Percentiles rank a stretch among this genome's conserved stretches.
Evolutionary conservation across 1,140 invertebrate species (phyloP).

Genomic region (Tetragnatha versicolor): DNA sequence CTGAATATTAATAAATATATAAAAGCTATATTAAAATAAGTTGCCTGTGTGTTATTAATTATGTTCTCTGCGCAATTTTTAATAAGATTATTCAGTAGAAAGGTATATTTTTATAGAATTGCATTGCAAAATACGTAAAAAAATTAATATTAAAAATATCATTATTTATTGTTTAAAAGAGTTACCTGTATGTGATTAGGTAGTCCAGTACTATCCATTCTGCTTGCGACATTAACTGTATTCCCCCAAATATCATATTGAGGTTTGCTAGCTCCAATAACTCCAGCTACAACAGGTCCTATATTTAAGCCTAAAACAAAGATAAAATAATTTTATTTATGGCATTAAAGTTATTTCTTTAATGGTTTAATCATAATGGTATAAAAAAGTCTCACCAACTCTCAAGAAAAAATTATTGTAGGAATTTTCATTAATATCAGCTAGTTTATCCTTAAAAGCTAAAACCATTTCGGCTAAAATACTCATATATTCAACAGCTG

Average conservation of each 20-base stretch:
- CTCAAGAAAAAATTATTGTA: constrained; percentile 96
- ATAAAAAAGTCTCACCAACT: constrained; percentile 73
- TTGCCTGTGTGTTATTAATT: too few species aligned
- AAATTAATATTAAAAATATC: not conserved
- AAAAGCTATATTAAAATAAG: too few species aligned
- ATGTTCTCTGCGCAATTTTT: too few species aligned
- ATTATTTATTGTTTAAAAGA: not conserved
- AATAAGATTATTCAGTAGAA: too few species aligned
- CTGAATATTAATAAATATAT: too few species aligned
- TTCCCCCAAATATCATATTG: constrained; percentile 98
- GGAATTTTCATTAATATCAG: constrained; percentile 92
- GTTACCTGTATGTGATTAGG: constrained; percentile 80
- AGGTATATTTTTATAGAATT: too few species aligned
- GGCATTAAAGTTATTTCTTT: not conserved
- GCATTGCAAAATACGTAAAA: not conserved
- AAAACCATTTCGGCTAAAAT: constrained; percentile 70
- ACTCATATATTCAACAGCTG: constrained; percentile 50
- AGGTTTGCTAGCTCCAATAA: constrained; percentile 91
- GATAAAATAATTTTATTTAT: not conserved
- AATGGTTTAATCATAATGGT: constrained; percentile 46
- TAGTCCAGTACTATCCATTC: constrained; percentile 86
- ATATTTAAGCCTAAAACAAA: constrained; percentile 79
- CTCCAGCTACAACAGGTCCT: constrained; percentile 90
- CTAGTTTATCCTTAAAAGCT: constrained; percentile 83
- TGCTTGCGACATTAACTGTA: constrained; percentile 90